Evolutionary conservation across 2,888 invertebrate genomes (phyloP), one percentile per base, ranked within the genome.

Genomic region (Lamellibrachia satsuma): DNA sequence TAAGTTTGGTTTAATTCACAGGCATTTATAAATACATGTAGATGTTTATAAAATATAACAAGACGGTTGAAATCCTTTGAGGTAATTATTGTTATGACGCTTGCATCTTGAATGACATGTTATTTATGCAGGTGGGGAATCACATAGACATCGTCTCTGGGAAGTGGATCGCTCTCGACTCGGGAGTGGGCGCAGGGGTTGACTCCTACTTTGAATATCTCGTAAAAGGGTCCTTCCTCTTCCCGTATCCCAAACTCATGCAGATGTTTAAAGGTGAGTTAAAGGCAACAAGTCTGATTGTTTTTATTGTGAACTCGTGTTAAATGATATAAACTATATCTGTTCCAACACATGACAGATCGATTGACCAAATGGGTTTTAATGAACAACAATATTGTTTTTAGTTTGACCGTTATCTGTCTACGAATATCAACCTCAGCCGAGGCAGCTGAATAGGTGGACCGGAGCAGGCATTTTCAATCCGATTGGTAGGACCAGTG

Each of bases 171-270:
- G 99, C 99, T 0, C 98, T 98, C 94, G 99, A 99, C 97, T 98
- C 99, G n/a, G 99, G 99, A 7, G 99, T 99, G 94, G 99, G 97
- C 11, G 97, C 97, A 8, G 99, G 99, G 0, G 98, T 99, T 1
- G 99, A 99, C 96, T 99, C 99, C 0, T 99, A 99, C 96, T 99
- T 98, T 97, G 99, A 99, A 96, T 99, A 99, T 97, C 97, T 99
- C 94, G 99, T 99, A 0, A 99, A 99, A 97, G 99, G 99, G 8
- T 98, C 99, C 0, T 97, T 99, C 92, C 97, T 99, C 93, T 97
- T 99, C 52, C 98, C 99, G 96, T 97, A 98, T 94, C 99, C 99
- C 0, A 98, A 98, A 95, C 97, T 99, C 52, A 98, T 99, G 97
- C 98, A 98, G 92, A 98, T 99, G 97, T 99, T 99, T 96, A 97